Evolutionary conservation across 2,888 invertebrate genomes (phyloP).

Genomic region (Lasioglossum zephyrum): DNA sequence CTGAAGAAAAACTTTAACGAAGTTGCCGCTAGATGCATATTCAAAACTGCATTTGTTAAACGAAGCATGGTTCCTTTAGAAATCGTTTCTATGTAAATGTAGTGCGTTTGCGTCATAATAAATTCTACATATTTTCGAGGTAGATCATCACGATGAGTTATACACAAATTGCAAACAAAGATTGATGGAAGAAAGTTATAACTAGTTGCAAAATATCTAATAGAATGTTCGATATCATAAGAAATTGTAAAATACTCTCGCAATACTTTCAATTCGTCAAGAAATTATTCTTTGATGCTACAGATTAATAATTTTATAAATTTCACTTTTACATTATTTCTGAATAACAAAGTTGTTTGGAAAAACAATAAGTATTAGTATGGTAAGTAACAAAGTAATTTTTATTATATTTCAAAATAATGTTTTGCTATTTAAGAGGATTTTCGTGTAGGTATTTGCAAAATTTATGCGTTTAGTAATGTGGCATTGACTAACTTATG

Average conservation of each 20-base stretch:
- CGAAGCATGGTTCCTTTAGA: constrained; percentile 41
- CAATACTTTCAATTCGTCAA: background rate
- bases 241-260: background rate
- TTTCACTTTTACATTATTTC: background rate
- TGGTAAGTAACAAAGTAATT: background rate
- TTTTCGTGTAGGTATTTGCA: background rate
- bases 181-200: background rate
- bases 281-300: background rate
- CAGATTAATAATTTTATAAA: background rate
- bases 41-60: constrained; percentile 31
- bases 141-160: background rate
- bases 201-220: background rate
- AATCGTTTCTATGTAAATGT: constrained; percentile 27
- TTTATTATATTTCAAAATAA: background rate
- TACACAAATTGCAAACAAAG: background rate
- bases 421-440: background rate
- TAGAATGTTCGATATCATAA: background rate
- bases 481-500: background rate
- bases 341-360: background rate
- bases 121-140: constrained; percentile 23
- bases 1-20: constrained; percentile 11
- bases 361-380: background rate
- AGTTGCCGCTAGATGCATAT: constrained; percentile 24
- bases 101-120: background rate
- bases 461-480: background rate